Percentiles rank a stretch among this genome's conserved stretches.
These are phyloP conservation scores for Cricetomys ansorgei DNA, from an alignment of 2,113 vertebrate genomes.

Conservation along the genomic window DNA sequence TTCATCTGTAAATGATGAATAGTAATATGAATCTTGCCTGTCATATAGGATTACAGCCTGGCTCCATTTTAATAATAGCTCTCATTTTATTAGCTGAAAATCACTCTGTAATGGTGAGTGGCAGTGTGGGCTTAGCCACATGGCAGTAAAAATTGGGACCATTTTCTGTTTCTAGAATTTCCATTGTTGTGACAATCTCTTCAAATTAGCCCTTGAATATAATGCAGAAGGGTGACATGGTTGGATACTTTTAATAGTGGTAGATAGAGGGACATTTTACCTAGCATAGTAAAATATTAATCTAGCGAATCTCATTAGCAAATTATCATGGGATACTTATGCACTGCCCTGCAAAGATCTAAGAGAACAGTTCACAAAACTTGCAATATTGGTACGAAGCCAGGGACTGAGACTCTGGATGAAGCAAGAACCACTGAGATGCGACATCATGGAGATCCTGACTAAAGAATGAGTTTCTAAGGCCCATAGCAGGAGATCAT, in stretches of 20 bases:
- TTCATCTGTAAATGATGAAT: conserved; percentile 63
- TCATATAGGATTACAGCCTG: not conserved
- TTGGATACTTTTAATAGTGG: not conserved
- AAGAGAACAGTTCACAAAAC: not conserved
- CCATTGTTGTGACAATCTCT: not conserved
- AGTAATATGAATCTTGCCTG: conserved; percentile 36
- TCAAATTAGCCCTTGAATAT: not conserved
- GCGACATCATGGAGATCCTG: not conserved
- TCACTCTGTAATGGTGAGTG: not conserved
- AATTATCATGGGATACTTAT: conserved; percentile 44
- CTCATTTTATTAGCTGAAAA: conserved; percentile 33
- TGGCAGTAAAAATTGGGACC: not conserved
- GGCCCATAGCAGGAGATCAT: not conserved
- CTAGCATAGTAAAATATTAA: conserved; percentile 23
- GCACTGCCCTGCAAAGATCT: not conserved
- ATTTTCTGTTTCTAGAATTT: conserved; percentile 12
- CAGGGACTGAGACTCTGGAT: not conserved
- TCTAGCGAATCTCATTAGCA: not conserved
- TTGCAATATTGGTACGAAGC: not conserved
- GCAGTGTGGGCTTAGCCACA: not conserved
- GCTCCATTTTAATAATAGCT: not conserved
- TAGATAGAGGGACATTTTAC: conserved; percentile 22
- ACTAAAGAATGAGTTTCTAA: not conserved
- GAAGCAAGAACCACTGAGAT: not conserved
- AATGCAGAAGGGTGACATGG: not conserved